These are phyloP conservation scores for Phodopus roborovskii DNA, from an alignment of 2,113 vertebrate genomes.

Conservation along the genomic window DNA sequence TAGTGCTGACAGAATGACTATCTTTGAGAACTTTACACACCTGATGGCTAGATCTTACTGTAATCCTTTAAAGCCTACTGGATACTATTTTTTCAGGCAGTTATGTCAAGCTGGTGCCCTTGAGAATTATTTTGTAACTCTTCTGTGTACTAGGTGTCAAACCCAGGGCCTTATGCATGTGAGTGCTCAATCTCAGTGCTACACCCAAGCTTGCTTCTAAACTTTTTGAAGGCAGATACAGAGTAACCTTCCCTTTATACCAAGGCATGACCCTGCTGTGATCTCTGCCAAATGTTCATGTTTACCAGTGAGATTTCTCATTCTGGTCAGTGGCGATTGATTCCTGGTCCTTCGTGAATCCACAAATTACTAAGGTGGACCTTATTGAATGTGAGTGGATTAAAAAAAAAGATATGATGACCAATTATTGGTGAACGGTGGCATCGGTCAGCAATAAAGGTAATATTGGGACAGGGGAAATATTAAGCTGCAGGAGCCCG, in stretches of 20 bases:
- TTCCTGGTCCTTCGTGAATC: not conserved
- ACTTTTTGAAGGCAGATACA: not conserved
- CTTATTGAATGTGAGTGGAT: not conserved
- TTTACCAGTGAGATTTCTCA: not conserved
- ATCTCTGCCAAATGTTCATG: not conserved
- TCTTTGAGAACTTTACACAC: not conserved
- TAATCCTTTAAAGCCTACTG: not conserved
- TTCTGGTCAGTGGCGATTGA: not conserved
- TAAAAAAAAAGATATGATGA: not conserved
- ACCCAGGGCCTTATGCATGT: not conserved
- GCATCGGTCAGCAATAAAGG: not conserved
- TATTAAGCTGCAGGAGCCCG: not conserved
- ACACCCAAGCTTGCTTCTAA: not conserved
- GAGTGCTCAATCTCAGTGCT: not conserved
- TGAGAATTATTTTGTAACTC: not conserved
- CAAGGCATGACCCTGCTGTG: not conserved
- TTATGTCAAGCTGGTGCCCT: not conserved
- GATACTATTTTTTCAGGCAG: not conserved
- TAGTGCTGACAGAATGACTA: not conserved
- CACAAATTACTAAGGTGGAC: not conserved
- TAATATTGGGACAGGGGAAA: not conserved
- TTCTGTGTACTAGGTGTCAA: not conserved
- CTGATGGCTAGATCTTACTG: not conserved
- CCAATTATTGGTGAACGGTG: not conserved
- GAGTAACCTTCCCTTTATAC: slow-evolving; percentile 6